These are phyloP conservation scores for Maniola jurtina DNA, from an alignment of 1,140 invertebrate genomes.

Conservation along the genomic window DNA sequence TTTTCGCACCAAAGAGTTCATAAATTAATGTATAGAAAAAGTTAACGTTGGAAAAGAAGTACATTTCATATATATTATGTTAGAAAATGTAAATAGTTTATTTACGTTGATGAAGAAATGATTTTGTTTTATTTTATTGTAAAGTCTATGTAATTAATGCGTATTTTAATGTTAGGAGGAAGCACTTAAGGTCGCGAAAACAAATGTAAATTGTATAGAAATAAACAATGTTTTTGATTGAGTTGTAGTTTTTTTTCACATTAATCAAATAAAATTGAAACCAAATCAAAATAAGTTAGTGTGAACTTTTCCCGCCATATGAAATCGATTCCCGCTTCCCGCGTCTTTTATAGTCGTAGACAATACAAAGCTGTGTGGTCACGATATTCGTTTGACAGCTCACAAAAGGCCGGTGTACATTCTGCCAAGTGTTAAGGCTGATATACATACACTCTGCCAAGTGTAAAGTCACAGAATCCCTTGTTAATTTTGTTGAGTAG, in stretches of 20 bases:
- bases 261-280: too few species aligned
- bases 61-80: constrained; percentile 25
- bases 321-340: too few species aligned
- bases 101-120: constrained; percentile 33
- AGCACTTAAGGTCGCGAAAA: constrained; percentile 56
- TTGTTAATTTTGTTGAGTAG: too few species aligned
- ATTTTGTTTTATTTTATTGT: constrained; percentile 55
- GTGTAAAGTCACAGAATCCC: too few species aligned
- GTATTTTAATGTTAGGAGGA: constrained; percentile 45
- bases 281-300: too few species aligned
- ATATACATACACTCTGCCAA: too few species aligned
- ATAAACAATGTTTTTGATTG: constrained; percentile 70
- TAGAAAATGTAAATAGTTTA: constrained; percentile 47
- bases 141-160: constrained; percentile 52
- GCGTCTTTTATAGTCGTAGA: too few species aligned
- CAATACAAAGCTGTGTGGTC: too few species aligned
- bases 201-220: constrained; percentile 72
- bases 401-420: too few species aligned
- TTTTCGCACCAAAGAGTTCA: constrained; percentile 25
- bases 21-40: constrained; percentile 27
- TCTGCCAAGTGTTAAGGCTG: too few species aligned
- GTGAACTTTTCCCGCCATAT: too few species aligned
- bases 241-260: constrained; percentile 27
- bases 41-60: constrained; percentile 9
- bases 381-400: too few species aligned